Evolutionary conservation across 2,888 invertebrate genomes (phyloP).

Genomic region (Hydraecia micacea): DNA sequence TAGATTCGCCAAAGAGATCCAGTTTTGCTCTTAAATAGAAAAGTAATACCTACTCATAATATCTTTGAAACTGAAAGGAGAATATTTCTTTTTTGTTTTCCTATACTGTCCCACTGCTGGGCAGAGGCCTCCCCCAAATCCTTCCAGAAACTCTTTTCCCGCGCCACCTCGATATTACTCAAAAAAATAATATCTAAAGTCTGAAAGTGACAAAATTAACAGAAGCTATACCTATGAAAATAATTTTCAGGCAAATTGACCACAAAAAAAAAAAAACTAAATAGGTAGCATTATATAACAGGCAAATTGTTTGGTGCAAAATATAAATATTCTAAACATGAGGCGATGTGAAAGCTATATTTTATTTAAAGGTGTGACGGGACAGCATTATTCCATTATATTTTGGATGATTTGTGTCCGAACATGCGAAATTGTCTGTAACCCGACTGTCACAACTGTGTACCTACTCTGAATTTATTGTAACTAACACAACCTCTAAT

Average conservation of each 20-base stretch:
- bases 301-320: neutral
- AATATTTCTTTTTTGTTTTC: no score
- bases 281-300: neutral
- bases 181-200: no score
- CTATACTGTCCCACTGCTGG: no score
- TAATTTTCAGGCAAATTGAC: neutral
- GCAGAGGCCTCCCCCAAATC: no score
- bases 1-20: neutral
- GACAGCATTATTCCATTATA: constrained; percentile 52
- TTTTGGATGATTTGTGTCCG: constrained; percentile 50
- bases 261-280: neutral
- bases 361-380: constrained; percentile 37
- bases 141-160: no score
- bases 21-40: neutral
- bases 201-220: neutral
- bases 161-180: no score
- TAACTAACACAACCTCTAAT: constrained; percentile 8
- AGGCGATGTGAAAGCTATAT: constrained; percentile 24
- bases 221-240: neutral
- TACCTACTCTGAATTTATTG: constrained; percentile 27
- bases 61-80: no score
- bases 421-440: constrained; percentile 31
- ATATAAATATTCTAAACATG: constrained; percentile 30
- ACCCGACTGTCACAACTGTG: constrained; percentile 15
- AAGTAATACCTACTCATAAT: no score